Conservation (phyloP, 2,888 invertebrate genomes). For the Leucozona laternaria region DNA sequence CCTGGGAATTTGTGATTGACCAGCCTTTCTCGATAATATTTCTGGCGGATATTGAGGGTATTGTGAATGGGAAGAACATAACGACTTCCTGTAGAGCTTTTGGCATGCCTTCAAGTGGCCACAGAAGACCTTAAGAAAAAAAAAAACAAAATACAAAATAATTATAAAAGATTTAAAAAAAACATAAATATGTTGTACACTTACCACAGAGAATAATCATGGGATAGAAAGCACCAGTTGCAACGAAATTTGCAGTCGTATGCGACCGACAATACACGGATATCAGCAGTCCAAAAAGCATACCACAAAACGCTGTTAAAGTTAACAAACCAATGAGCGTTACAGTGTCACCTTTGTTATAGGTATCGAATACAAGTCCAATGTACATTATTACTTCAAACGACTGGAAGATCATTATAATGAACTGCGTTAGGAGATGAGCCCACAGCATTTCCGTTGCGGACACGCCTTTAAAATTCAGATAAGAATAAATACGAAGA, state of each 20-base stretch:
- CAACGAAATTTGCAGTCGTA: conserved; percentile 91
- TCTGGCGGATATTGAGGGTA: conserved; percentile 90
- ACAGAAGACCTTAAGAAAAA: conserved; percentile 86
- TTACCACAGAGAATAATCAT: conserved; percentile 94
- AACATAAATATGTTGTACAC: too few species aligned
- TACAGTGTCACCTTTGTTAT: conserved; percentile 82
- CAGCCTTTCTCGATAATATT: conserved; percentile 91
- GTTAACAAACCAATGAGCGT: conserved; percentile 87
- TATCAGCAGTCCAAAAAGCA: conserved; percentile 93
- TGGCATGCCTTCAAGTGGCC: conserved; percentile 90
- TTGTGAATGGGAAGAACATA: conserved; percentile 90
- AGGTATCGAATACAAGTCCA: conserved; percentile 82
- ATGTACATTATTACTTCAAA: conserved; percentile 84
- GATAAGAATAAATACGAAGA: background rate
- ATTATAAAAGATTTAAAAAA: background rate
- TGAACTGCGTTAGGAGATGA: conserved; percentile 90
- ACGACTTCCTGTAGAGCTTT: conserved; percentile 86
- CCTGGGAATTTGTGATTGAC: conserved; percentile 87
- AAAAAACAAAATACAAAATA: background rate
- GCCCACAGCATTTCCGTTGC: conserved; percentile 92
- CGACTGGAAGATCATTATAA: conserved; percentile 90
- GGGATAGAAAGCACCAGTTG: conserved; percentile 95
- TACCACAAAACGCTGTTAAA: conserved; percentile 91
- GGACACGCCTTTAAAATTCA: conserved; percentile 85
- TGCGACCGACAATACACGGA: conserved; percentile 92